Conservation (phyloP, 2,888 invertebrate species). For the Zaprionus lineosus region DNA sequence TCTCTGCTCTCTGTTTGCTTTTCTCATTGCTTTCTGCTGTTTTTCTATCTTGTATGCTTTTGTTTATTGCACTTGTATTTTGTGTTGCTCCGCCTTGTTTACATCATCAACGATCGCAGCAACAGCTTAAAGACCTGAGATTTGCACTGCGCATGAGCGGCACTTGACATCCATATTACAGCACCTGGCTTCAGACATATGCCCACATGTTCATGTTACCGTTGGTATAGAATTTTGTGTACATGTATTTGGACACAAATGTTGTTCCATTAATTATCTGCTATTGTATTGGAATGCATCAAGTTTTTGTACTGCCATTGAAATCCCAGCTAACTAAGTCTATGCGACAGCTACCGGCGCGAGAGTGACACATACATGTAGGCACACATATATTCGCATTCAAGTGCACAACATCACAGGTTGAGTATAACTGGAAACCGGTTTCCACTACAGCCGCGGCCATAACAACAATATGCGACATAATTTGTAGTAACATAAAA, state of each 20-base stretch:
- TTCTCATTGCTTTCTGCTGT: slow-evolving; percentile 2
- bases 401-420: slow-evolving; percentile 58
- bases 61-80: slow-evolving; percentile 34
- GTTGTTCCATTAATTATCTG: slow-evolving; percentile 54
- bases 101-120: slow-evolving; percentile 48
- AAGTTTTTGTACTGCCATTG: slow-evolving; percentile 57
- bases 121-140: slow-evolving; percentile 7
- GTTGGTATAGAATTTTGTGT: too few relatives aligned
- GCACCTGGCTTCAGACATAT: neutral
- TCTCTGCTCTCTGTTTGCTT: neutral
- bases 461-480: slow-evolving; percentile 54
- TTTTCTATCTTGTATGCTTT: slow-evolving; percentile 7
- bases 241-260: neutral
- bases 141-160: slow-evolving; percentile 55
- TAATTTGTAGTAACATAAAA: slow-evolving; percentile 57
- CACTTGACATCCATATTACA: slow-evolving; percentile 48
- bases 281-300: slow-evolving; percentile 57
- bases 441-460: slow-evolving; percentile 48
- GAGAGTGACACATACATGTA: slow-evolving; percentile 10
- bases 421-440: slow-evolving; percentile 61
- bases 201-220: neutral
- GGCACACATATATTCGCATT: slow-evolving; percentile 9
- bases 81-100: slow-evolving; percentile 61
- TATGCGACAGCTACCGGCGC: slow-evolving; percentile 38
- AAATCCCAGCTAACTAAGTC: slow-evolving; percentile 43